Conservation (phyloP, 2,888 invertebrate genomes). For the Heliconius ethilla region DNA sequence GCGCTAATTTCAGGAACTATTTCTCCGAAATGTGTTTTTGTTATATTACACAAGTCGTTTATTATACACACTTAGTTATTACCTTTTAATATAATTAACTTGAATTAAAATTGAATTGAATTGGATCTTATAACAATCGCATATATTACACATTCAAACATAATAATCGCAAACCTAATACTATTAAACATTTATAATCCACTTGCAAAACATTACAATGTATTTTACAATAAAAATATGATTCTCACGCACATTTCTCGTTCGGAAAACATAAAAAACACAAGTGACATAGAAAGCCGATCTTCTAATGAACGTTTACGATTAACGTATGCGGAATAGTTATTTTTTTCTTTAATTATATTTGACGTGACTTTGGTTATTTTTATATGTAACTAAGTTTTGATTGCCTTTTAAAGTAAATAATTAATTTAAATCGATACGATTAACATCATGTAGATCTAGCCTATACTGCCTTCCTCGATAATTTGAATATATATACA, state of each 20-base stretch:
- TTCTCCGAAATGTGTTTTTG: no score
- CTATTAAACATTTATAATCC: background rate
- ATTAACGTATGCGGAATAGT: conserved; percentile 25
- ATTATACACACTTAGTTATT: no score
- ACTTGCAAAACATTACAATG: background rate
- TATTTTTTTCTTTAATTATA: conserved; percentile 8
- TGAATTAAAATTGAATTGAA: no score
- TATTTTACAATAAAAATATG: conserved; percentile 40
- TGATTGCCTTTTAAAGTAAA: background rate
- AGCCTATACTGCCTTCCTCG: background rate
- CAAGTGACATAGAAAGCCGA: conserved; percentile 52
- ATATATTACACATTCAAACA: no score
- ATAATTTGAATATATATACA: background rate
- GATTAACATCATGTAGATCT: background rate
- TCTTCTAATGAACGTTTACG: conserved; percentile 29
- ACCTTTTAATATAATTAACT: no score
- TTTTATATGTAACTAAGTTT: background rate
- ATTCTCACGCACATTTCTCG: conserved; percentile 50
- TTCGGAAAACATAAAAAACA: conserved; percentile 47
- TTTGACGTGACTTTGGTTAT: conserved; percentile 6
- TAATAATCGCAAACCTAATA: background rate
- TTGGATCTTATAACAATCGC: no score
- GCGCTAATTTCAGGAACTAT: no score
- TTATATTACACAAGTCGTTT: no score
- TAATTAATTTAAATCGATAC: background rate